These are phyloP conservation scores for Nomada goodeniana DNA, from an alignment of 2,888 invertebrate genomes.

Conservation along the genomic window DNA sequence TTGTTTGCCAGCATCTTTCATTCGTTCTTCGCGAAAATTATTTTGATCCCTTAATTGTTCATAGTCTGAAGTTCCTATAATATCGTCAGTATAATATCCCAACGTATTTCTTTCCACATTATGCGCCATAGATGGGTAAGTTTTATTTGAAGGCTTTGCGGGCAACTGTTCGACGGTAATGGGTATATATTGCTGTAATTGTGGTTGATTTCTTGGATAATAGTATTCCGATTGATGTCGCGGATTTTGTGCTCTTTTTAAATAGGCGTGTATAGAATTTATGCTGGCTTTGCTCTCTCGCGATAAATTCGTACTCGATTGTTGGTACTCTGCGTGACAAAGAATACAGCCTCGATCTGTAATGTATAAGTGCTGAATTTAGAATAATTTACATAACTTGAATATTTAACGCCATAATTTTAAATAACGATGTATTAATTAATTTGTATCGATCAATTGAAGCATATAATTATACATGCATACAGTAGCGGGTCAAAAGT, in stretches of 20 bases:
- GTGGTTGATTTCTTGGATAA: slow-evolving; percentile 37
- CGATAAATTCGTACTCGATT: slow-evolving; percentile 55
- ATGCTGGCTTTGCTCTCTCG: slow-evolving; percentile 64
- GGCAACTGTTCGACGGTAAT: slow-evolving; percentile 46
- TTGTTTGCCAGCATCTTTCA: slow-evolving; percentile 30
- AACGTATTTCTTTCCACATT: slow-evolving; percentile 26
- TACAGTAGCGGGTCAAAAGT: too few relatives aligned
- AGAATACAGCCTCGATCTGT: slow-evolving; percentile 48
- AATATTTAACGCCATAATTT: not conserved
- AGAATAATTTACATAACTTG: slow-evolving; percentile 11
- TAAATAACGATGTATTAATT: slow-evolving; percentile 17
- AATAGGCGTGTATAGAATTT: slow-evolving; percentile 28
- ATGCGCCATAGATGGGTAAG: slow-evolving; percentile 38
- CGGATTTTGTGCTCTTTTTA: slow-evolving; percentile 53
- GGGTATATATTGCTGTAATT: slow-evolving; percentile 13
- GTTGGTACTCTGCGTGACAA: slow-evolving; percentile 43
- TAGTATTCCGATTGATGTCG: slow-evolving; percentile 25
- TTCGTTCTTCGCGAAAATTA: slow-evolving; percentile 40
- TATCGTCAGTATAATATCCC: slow-evolving; percentile 14
- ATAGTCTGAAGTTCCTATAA: slow-evolving; percentile 21
- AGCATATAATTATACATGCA: too few relatives aligned
- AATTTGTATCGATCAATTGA: not conserved
- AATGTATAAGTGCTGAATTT: slow-evolving; percentile 14
- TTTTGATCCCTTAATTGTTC: slow-evolving; percentile 23
- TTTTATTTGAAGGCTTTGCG: slow-evolving; percentile 56